Percentiles rank a stretch among this genome's conserved stretches.
Evolutionary conservation across 2,113 vertebrate species (phyloP).

Genomic region (Peromyscus maniculatus): DNA sequence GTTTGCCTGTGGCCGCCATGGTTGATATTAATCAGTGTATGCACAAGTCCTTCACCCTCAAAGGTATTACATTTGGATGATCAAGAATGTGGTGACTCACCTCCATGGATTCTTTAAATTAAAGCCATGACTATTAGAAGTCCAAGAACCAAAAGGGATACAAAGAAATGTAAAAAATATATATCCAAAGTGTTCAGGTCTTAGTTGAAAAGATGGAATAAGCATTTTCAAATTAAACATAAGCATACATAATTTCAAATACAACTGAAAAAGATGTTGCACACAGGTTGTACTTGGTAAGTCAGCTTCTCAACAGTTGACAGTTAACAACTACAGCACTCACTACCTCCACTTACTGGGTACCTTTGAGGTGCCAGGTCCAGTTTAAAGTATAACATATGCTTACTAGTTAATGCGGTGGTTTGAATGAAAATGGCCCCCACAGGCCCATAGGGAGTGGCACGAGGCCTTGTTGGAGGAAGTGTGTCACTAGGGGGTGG

Average conservation of each 20-base stretch:
- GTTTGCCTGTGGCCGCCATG: background rate
- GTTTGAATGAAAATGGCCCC: background rate
- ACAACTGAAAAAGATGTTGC: conserved; percentile 6
- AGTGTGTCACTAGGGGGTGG: background rate
- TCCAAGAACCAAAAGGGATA: conserved; percentile 34
- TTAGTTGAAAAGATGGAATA: background rate
- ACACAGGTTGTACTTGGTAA: background rate
- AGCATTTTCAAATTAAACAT: conserved; percentile 45
- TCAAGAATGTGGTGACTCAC: background rate
- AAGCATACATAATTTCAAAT: conserved; percentile 43
- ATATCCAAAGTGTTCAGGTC: background rate
- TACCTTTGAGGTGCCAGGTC: background rate
- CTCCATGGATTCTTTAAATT: background rate
- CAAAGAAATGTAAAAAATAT: conserved; percentile 50
- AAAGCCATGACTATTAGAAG: background rate
- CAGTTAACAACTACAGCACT: background rate
- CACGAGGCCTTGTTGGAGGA: background rate
- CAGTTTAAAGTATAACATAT: background rate
- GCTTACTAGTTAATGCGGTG: background rate
- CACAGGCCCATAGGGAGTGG: background rate
- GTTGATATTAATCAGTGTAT: background rate
- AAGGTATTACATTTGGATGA: background rate
- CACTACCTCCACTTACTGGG: background rate
- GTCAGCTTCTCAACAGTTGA: conserved; percentile 17
- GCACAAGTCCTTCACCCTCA: background rate